A percentile compares a stretch with the other conserved stretches of the same genome.
Evolutionary conservation across 2,888 invertebrate genomes (phyloP).

Genomic region (Atherix ibis): DNA sequence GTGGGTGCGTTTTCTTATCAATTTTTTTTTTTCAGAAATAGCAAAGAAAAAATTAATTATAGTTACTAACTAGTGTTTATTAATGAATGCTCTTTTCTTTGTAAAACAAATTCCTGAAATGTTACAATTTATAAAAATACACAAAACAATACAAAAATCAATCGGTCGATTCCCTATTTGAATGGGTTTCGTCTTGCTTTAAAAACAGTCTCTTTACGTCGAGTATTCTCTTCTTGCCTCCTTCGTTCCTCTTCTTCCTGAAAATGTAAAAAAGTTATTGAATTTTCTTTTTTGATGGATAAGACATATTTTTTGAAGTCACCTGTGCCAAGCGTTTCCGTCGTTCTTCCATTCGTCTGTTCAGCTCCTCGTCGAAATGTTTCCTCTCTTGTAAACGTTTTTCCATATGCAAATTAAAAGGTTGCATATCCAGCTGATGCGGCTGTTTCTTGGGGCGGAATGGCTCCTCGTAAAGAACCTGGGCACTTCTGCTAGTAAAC

Average conservation of each 20-base stretch:
- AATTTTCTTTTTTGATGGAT: too few species aligned
- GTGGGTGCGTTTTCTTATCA: too few species aligned
- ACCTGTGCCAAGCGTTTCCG: too few species aligned
- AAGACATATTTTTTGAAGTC: too few species aligned
- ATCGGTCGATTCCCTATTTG: constrained; percentile 15
- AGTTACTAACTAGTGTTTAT: too few species aligned
- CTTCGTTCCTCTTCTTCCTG: constrained; percentile 26
- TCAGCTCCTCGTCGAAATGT: constrained; percentile 20
- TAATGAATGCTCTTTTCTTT: too few species aligned
- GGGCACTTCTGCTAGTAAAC: constrained; percentile 13
- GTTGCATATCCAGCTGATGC: constrained; percentile 15
- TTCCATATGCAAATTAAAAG: constrained; percentile 24
- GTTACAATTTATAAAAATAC: background rate
- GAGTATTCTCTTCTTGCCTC: constrained; percentile 20
- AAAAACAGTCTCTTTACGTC: constrained; percentile 24
- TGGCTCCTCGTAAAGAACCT: constrained; percentile 18
- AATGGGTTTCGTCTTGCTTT: constrained; percentile 32
- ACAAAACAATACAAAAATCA: background rate
- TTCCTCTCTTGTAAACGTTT: constrained; percentile 23
- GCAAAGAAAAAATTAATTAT: too few species aligned
- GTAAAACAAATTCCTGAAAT: too few species aligned
- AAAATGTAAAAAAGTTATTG: too few species aligned
- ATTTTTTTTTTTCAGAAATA: too few species aligned
- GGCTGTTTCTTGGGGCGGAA: constrained; percentile 17
- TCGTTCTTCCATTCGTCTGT: constrained; percentile 16